Conservation (phyloP, 2,888 invertebrate genomes). For the Altica lythri region DNA sequence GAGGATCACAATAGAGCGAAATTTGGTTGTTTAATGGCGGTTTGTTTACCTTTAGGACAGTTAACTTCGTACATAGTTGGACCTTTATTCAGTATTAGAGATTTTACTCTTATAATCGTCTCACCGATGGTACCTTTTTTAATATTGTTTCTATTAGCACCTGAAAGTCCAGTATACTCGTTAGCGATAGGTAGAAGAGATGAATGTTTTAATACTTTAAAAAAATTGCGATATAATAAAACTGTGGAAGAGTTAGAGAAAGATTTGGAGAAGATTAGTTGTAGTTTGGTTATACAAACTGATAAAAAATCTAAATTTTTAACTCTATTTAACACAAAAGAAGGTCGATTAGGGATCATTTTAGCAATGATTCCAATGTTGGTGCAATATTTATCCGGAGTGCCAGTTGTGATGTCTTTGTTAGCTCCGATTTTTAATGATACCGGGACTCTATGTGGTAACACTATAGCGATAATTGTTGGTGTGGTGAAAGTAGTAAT, state of each 20-base stretch:
- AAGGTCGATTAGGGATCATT: slow-evolving; percentile 3
- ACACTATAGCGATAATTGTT: slow-evolving; percentile 13
- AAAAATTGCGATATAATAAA: slow-evolving; percentile 10
- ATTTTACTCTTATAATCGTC: slow-evolving; percentile 14
- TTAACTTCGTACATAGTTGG: slow-evolving; percentile 15
- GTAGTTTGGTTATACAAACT: neutral
- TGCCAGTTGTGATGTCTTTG: slow-evolving; percentile 10
- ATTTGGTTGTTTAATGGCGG: slow-evolving; percentile 7
- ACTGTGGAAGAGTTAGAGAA: neutral
- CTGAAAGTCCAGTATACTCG: slow-evolving; percentile 6
- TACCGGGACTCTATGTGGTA: slow-evolving; percentile 15
- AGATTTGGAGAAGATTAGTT: slow-evolving; percentile 3
- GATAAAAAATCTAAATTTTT: neutral
- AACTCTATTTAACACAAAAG: slow-evolving; percentile 8
- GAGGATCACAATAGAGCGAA: slow-evolving; percentile 21
- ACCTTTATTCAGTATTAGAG: slow-evolving; percentile 6
- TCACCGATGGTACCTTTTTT: slow-evolving; percentile 2
- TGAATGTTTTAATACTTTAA: slow-evolving; percentile 3
- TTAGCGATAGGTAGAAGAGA: neutral
- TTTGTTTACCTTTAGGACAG: slow-evolving; percentile 9
- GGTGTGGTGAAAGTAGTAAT: neutral
- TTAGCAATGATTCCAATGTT: slow-evolving; percentile 3
- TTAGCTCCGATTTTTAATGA: slow-evolving; percentile 20
- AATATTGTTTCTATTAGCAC: slow-evolving; percentile 2
- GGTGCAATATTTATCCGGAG: slow-evolving; percentile 15